Evolutionary conservation across 2,888 invertebrate genomes (phyloP), one percentile per base, ranked within the genome.

Genomic region (Caenorhabditis becei): DNA sequence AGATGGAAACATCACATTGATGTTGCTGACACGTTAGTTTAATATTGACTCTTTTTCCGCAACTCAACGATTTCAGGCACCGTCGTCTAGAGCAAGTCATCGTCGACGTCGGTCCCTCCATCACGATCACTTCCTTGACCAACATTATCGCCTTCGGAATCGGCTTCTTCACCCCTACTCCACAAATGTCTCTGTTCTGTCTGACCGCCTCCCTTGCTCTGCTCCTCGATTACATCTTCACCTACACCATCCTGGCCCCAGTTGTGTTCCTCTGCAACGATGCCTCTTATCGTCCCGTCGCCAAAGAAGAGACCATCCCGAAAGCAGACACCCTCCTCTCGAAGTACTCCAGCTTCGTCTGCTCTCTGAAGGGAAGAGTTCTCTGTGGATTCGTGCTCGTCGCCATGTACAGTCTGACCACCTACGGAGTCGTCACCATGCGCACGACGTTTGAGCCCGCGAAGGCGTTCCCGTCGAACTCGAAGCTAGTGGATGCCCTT

Each of bases 141-240:
- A 91, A 91, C 65, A 88, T 88, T n/a, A 84, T 91, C 61, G 90
- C 91, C 0, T 91, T 90, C 65, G 89, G 87, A 18, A 87, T 90
- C 59, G 90, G 90, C 28, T 89, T 84, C 74, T 82, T 86, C 67
- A 90, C 90, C 4, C 90, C 90, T 8, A 89, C 90, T 1, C 90
- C 90, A 14, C 89, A 90, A 85, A 90, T 90, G 90, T 85, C 86
- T 7, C 62, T 88, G 8, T 90, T 90, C 85, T 90, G 90, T 70
- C 80, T 90, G 23, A 86, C 89, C 23, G 91, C 90, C 5, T 89
- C 89, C 1, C 56, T 90, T 23, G 89, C 90, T 20, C 80, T 90
- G n/a, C 79, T 90, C 51, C 78, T 90, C 79, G 90, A 90, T 75
- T 91, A 89, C 77, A 81, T 89, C 26, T 84, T 90, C 69, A 91